A percentile compares a stretch with the other conserved stretches of the same genome.
Conservation (phyloP, 2,113 vertebrate genomes). For the Odocoileus virginianus region DNA sequence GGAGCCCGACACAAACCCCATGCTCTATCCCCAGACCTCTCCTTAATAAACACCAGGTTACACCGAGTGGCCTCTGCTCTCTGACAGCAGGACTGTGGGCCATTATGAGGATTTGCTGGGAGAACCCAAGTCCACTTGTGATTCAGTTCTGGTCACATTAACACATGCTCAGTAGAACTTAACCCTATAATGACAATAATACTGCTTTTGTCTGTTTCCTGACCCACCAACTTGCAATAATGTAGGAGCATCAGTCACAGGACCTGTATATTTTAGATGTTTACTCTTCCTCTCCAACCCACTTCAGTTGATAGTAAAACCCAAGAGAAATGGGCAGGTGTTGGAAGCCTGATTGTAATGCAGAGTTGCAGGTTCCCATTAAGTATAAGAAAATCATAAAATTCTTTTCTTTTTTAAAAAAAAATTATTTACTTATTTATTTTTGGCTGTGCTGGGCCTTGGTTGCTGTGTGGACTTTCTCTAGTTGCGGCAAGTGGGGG, state of each 20-base stretch:
- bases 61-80: background rate
- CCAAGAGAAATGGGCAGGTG: background rate
- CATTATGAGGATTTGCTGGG: background rate
- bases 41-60: background rate
- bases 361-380: background rate
- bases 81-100: background rate
- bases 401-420: background rate
- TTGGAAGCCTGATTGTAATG: background rate
- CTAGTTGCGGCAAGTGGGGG: background rate
- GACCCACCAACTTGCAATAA: background rate
- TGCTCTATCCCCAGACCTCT: background rate
- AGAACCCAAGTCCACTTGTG: no score
- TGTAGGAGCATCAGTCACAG: no score
- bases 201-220: background rate
- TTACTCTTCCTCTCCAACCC: no score
- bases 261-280: background rate
- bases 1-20: background rate
- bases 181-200: background rate
- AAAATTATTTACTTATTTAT: background rate
- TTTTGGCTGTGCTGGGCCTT: background rate
- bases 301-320: background rate
- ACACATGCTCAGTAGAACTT: background rate
- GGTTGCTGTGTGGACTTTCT: background rate
- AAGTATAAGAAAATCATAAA: background rate
- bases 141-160: background rate